These are phyloP conservation scores for Agriopis marginaria DNA, from an alignment of 2,888 invertebrate genomes.

Conservation along the genomic window DNA sequence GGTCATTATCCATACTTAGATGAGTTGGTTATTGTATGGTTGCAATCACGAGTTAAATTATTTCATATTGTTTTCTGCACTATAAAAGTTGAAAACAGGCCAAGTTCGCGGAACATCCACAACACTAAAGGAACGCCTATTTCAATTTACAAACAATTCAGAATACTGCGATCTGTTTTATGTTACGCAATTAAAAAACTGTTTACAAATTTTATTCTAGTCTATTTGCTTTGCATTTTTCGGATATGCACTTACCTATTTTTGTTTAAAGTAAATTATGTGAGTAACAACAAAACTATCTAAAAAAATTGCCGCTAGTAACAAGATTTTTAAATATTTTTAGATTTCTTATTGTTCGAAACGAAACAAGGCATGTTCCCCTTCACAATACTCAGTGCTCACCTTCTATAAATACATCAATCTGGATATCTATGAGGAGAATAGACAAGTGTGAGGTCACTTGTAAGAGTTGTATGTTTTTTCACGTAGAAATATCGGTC, in stretches of 20 bases:
- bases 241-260: slow-evolving; percentile 43
- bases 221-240: no score
- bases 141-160: slow-evolving; percentile 30
- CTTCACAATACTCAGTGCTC: slow-evolving; percentile 29
- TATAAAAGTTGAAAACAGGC: slow-evolving; percentile 11
- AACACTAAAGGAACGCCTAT: slow-evolving; percentile 6
- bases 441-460: slow-evolving; percentile 26
- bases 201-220: no score
- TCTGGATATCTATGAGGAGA: slow-evolving; percentile 20
- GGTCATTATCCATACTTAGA: no score
- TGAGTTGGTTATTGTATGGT: no score
- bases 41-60: neutral
- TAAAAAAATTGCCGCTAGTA: slow-evolving; percentile 2
- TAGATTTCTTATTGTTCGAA: slow-evolving; percentile 27
- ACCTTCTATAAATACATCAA: slow-evolving; percentile 35
- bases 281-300: neutral
- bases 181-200: slow-evolving; percentile 40
- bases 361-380: slow-evolving; percentile 20
- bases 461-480: slow-evolving; percentile 26
- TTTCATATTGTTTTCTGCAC: neutral
- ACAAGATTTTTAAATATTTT: slow-evolving; percentile 16
- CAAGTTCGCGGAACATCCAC: slow-evolving; percentile 18
- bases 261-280: slow-evolving; percentile 59
- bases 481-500: slow-evolving; percentile 15
- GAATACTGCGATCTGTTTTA: slow-evolving; percentile 26